Evolutionary conservation across 2,888 invertebrate genomes (phyloP).

Genomic region (Macrostomum cliftonense): DNA sequence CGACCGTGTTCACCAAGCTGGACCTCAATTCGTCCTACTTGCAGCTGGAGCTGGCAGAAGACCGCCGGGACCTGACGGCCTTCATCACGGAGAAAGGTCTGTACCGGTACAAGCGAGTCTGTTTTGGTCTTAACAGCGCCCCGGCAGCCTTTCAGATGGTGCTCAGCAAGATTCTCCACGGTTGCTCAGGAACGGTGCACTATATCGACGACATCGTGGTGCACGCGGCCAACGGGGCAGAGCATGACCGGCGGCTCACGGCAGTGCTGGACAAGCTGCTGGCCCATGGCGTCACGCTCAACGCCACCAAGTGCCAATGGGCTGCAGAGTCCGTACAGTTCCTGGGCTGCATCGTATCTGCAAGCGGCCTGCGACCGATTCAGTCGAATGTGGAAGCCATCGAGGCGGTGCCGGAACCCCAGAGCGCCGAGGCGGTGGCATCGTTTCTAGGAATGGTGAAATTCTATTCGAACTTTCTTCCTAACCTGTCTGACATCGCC

Average conservation of each 20-base stretch:
- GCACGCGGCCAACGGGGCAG: too few relatives aligned
- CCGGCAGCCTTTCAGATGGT: too few relatives aligned
- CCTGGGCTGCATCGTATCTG: too few relatives aligned
- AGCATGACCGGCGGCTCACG: too few relatives aligned
- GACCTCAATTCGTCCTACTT: too few relatives aligned
- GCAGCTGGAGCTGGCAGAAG: too few relatives aligned
- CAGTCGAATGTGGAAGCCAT: slow-evolving; percentile 3
- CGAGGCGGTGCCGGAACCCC: neutral
- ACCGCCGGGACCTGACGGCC: neutral
- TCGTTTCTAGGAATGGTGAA: slow-evolving; percentile 15
- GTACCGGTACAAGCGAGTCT: slow-evolving; percentile 1
- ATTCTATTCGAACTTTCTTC: slow-evolving; percentile 14
- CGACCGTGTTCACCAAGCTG: too few relatives aligned
- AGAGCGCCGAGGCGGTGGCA: slow-evolving; percentile 1
- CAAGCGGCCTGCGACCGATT: neutral
- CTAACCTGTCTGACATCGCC: slow-evolving; percentile 12
- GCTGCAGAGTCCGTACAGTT: too few relatives aligned
- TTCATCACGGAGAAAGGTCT: slow-evolving; percentile 1
- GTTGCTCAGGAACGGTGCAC: neutral
- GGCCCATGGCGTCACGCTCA: too few relatives aligned
- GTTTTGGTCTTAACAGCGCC: neutral
- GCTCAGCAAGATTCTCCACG: too few relatives aligned
- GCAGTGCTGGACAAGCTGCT: too few relatives aligned
- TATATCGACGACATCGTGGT: neutral
- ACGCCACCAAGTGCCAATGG: too few relatives aligned